Evolutionary conservation across 2,888 invertebrate species (phyloP).

Genomic region (Trichopria drosophilae): DNA sequence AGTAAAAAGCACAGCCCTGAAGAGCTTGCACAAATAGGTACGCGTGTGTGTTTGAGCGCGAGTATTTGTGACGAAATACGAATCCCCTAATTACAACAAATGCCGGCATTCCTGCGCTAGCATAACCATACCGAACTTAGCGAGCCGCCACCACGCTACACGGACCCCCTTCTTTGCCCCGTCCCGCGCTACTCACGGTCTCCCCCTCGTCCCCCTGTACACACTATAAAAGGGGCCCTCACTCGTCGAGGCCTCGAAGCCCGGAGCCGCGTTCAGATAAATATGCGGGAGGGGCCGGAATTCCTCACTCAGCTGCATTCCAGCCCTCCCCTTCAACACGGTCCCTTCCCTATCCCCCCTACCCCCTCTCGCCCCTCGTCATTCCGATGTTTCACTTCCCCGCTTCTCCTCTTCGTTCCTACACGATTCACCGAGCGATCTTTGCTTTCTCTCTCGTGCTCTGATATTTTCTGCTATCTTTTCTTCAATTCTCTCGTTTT

Average conservation of each 20-base stretch:
- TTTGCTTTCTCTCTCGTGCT: conserved; percentile 21
- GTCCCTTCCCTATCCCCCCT: conserved; percentile 3
- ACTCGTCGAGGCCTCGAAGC: conserved; percentile 55
- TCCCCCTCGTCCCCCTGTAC: conserved; percentile 19
- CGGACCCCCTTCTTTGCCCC: conserved; percentile 25
- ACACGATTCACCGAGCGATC: too few relatives aligned
- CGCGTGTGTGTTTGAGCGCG: too few relatives aligned
- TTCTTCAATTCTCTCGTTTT: conserved; percentile 21
- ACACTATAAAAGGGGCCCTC: conserved; percentile 48
- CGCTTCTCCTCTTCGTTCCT: too few relatives aligned
- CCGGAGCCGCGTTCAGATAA: conserved; percentile 52
- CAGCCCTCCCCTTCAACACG: conserved; percentile 38
- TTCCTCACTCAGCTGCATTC: conserved; percentile 59
- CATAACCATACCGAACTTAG: conserved; percentile 64
- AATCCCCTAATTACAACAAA: conserved; percentile 50
- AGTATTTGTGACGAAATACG: too few relatives aligned
- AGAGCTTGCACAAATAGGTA: too few relatives aligned
- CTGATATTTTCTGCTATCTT: conserved; percentile 20
- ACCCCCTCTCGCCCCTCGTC: neutral
- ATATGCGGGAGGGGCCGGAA: conserved; percentile 59
- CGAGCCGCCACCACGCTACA: too few relatives aligned
- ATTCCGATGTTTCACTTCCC: neutral
- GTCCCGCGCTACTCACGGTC: neutral
- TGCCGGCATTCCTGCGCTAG: conserved; percentile 55
- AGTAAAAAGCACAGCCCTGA: too few relatives aligned